Conservation (phyloP, 2,888 invertebrate species). For the Gandaritis pyraliata region DNA sequence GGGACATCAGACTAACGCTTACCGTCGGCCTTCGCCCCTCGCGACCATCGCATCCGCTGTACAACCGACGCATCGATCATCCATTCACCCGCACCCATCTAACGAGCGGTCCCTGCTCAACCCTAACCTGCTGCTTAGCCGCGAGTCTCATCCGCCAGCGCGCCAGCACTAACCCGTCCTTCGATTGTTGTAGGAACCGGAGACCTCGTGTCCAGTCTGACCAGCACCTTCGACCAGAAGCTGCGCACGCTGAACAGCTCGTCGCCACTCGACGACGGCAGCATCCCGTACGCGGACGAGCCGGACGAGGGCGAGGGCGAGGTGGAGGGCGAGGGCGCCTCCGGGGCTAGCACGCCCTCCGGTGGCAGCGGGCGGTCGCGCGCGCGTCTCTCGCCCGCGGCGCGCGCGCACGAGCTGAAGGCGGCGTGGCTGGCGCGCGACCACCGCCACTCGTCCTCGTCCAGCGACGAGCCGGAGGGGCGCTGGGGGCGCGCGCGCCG, state of each 20-base stretch:
- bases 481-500: conserved; percentile 48
- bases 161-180: conserved; percentile 37
- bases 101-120: conserved; percentile 46
- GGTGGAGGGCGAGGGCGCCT: conserved; percentile 59
- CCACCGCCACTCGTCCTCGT: conserved; percentile 67
- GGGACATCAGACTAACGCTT: conserved; percentile 68
- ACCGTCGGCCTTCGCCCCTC: conserved; percentile 60
- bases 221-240: conserved; percentile 93
- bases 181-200: conserved; percentile 88
- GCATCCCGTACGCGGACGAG: conserved; percentile 86
- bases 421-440: conserved; percentile 78
- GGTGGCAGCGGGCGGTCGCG: conserved; percentile 54
- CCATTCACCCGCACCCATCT: conserved; percentile 52
- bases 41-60: conserved; percentile 51
- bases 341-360: conserved; percentile 62
- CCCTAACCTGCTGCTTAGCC: conserved; percentile 71
- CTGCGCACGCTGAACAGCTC: conserved; percentile 89
- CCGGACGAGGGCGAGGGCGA: conserved; percentile 82
- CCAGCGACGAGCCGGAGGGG: conserved; percentile 63
- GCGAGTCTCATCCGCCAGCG: conserved; percentile 23
- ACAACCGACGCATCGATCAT: conserved; percentile 54
- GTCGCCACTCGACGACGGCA: conserved; percentile 86
- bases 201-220: conserved; percentile 91
- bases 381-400: conserved; percentile 55
- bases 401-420: conserved; percentile 72